Conservation (phyloP, 2,888 invertebrate species). For the Cephus pulcher region DNA sequence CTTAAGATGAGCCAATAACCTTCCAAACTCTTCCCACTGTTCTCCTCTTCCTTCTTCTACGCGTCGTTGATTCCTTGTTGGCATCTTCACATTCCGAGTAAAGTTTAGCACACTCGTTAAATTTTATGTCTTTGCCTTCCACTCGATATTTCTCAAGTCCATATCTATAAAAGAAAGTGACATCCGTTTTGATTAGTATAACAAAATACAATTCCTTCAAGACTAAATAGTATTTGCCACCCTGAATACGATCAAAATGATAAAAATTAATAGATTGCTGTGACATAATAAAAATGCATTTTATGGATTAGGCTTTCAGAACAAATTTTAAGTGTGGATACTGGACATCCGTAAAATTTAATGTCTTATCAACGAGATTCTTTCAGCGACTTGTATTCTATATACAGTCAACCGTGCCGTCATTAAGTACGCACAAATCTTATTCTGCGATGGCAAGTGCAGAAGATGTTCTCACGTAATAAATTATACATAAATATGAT, state of each 20-base stretch:
- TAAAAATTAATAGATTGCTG: neutral
- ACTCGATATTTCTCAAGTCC: constrained; percentile 19
- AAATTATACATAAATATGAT: too few relatives aligned
- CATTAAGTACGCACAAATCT: too few relatives aligned
- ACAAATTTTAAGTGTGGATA: neutral
- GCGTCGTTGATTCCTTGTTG: constrained; percentile 1
- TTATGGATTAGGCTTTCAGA: neutral
- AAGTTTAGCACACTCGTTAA: constrained; percentile 15
- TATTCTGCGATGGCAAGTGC: too few relatives aligned
- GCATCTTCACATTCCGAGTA: constrained; percentile 13
- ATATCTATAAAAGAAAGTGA: constrained; percentile 7
- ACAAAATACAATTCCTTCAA: neutral
- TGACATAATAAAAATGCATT: neutral
- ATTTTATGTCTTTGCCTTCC: constrained; percentile 1
- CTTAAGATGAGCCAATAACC: neutral
- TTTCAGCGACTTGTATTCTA: neutral
- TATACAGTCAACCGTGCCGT: too few relatives aligned
- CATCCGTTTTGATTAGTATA: neutral
- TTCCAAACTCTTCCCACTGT: neutral
- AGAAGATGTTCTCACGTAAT: too few relatives aligned
- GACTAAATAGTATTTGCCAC: neutral
- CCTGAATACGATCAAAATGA: neutral
- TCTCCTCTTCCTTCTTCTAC: constrained; percentile 10
- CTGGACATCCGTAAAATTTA: too few relatives aligned
- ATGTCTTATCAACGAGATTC: too few relatives aligned